Conservation (phyloP, 2,113 vertebrate genomes). For the Herpailurus yagouaroundi region DNA sequence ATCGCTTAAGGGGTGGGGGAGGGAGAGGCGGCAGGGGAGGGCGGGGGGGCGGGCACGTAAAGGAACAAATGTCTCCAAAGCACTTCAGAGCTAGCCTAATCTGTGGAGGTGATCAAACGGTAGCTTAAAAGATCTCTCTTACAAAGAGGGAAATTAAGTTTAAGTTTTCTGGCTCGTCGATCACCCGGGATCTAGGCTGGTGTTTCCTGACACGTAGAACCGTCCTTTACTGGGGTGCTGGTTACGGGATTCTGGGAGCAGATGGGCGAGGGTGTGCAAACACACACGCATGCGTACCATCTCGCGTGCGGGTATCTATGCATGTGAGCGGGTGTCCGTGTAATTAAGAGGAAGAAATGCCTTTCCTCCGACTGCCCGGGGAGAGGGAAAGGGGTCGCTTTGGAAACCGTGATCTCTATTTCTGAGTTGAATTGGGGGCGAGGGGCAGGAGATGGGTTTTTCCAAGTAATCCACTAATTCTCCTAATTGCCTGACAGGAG, state of each 20-base stretch:
- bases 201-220: constrained; percentile 68
- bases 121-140: constrained; percentile 83
- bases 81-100: constrained; percentile 76
- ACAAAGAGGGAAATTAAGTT: constrained; percentile 82
- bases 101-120: constrained; percentile 79
- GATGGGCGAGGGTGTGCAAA: neutral
- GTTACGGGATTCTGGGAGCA: neutral
- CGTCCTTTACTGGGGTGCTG: constrained; percentile 16
- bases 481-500: constrained; percentile 54
- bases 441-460: constrained; percentile 34
- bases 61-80: constrained; percentile 78
- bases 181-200: constrained; percentile 57
- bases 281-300: neutral
- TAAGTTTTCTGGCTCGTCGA: constrained; percentile 46
- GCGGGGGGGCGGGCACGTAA: neutral
- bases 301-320: neutral
- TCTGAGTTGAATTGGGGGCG: neutral
- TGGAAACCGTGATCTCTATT: constrained; percentile 64
- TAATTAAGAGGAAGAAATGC: neutral
- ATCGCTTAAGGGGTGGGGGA: constrained; percentile 72
- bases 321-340: neutral
- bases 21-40: constrained; percentile 41
- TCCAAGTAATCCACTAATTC: constrained; percentile 73
- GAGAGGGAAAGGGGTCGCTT: constrained; percentile 56
- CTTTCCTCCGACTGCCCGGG: neutral